Percentiles rank a stretch among this genome's conserved stretches.
phyloP scores from a whole-genome alignment of 30 jellyfish, hydroid and myxozoan genomes.

The Nemopilema nomurai region DNA sequence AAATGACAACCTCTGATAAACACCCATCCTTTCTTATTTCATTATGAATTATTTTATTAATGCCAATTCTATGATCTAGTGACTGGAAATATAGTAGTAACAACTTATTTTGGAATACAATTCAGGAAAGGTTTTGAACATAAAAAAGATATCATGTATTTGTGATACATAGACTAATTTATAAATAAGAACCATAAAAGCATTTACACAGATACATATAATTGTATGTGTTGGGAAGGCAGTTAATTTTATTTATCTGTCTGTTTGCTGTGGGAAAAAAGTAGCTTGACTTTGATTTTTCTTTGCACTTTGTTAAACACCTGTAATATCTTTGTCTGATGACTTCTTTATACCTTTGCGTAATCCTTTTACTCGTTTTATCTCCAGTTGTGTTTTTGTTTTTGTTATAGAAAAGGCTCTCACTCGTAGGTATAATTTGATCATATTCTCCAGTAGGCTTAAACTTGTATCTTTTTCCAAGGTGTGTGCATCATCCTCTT shows the following conservation, averaged over 20 bases:
- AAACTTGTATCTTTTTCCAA: constrained; percentile 4
- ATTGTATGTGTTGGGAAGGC: neutral
- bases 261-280: neutral
- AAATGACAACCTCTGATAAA: neutral
- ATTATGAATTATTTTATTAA: neutral
- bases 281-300: constrained; percentile 2
- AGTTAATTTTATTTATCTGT: neutral
- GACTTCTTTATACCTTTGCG: neutral
- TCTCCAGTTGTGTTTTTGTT: constrained; percentile 5
- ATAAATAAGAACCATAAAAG: neutral
- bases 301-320: neutral
- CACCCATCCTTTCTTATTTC: neutral
- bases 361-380: neutral
- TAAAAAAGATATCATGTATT: neutral
- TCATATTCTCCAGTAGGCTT: constrained; percentile 11
- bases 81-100: neutral
- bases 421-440: neutral
- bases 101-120: constrained; percentile 6
- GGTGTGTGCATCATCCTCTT: constrained; percentile 3
- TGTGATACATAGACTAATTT: neutral
- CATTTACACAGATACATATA: neutral
- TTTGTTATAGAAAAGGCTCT: neutral
- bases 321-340: neutral
- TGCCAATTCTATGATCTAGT: neutral
- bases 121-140: constrained; percentile 10